A percentile compares a stretch with the other conserved stretches of the same genome.
These are phyloP conservation scores for Cyrtonyx montezumae DNA, from an alignment of 2,113 vertebrate species.

Conservation along the genomic window DNA sequence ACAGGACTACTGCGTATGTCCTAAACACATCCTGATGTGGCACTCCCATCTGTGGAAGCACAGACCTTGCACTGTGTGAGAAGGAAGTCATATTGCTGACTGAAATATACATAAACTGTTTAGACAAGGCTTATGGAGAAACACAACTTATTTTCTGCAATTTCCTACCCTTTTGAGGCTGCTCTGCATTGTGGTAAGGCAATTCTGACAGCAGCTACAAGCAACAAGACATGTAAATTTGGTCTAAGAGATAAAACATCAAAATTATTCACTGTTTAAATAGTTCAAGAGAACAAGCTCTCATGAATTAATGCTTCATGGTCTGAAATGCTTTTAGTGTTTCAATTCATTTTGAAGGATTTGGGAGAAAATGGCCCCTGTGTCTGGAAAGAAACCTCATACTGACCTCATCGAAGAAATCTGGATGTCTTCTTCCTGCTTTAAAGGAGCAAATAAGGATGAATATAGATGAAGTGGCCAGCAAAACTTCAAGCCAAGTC, in stretches of 20 bases:
- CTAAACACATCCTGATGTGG: neutral
- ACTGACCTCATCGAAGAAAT: neutral
- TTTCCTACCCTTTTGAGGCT: neutral
- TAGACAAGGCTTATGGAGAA: neutral
- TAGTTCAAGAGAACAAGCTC: neutral
- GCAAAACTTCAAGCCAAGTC: constrained; percentile 21
- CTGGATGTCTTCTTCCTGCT: neutral
- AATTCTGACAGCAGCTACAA: neutral
- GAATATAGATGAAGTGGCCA: constrained; percentile 7
- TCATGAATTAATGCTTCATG: neutral
- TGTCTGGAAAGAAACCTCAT: constrained; percentile 9
- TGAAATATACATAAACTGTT: neutral
- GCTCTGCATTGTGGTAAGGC: neutral
- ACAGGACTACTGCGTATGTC: neutral
- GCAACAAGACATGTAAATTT: neutral
- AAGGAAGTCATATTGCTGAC: accelerated
- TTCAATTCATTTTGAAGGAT: neutral
- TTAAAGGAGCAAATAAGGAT: neutral
- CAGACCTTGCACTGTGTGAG: neutral
- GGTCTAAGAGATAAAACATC: neutral
- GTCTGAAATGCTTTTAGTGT: neutral
- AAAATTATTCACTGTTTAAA: neutral
- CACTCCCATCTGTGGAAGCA: neutral
- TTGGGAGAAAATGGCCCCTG: neutral
- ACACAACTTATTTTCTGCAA: neutral